phyloP scores from a whole-genome alignment of 2,888 invertebrate species.

The Synanthedon myopaeformis region DNA sequence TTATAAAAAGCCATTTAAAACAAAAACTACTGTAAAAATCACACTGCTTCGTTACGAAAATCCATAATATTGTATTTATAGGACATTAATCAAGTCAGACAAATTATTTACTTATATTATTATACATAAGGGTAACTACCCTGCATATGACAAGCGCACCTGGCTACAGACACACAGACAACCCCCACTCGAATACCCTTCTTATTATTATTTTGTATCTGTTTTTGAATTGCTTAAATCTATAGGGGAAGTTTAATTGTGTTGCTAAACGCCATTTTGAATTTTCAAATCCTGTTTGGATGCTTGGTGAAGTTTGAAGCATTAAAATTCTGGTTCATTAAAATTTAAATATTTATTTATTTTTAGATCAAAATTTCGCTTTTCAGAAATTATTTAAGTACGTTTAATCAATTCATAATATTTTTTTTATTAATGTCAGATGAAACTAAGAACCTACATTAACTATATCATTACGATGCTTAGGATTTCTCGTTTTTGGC shows the following conservation, averaged over 20 bases:
- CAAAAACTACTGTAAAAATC: no score
- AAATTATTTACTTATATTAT: conserved; percentile 11
- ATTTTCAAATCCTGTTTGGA: conserved; percentile 46
- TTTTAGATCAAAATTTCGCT: no score
- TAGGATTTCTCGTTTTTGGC: no score
- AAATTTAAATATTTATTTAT: background rate
- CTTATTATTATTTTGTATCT: conserved; percentile 69
- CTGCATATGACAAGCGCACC: conserved; percentile 46
- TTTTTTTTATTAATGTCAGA: no score
- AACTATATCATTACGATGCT: no score
- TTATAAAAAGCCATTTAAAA: no score
- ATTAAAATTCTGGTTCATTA: background rate
- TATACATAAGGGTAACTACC: conserved; percentile 49
- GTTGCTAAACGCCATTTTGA: conserved; percentile 62
- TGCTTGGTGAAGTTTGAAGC: conserved; percentile 5
- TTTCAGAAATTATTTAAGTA: no score
- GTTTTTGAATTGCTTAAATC: conserved; percentile 63
- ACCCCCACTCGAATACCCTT: conserved; percentile 46
- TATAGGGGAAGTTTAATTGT: conserved; percentile 64
- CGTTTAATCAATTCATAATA: no score
- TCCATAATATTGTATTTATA: background rate
- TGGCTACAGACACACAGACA: conserved; percentile 31
- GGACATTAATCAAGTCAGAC: conserved; percentile 3
- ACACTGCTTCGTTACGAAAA: no score
- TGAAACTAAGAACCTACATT: no score